Conservation (phyloP, 1,140 invertebrate genomes). For the Aphidius gifuensis region DNA sequence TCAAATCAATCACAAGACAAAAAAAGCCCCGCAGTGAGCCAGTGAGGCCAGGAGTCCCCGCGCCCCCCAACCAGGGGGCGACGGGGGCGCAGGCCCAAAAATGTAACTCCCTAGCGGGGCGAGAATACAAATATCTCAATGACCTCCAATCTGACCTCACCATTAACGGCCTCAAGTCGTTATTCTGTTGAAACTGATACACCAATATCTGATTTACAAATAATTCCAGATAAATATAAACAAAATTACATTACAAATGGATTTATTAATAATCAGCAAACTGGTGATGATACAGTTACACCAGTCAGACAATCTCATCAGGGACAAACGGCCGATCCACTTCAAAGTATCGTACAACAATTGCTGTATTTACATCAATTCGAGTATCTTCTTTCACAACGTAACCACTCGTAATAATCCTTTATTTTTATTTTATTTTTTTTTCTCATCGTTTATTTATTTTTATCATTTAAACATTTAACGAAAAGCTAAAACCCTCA, state of each 20-base stretch:
- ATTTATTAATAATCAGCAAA: constrained; percentile 36
- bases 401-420: constrained; percentile 39
- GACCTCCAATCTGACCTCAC: constrained; percentile 30
- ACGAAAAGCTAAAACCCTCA: no score
- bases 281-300: constrained; percentile 42
- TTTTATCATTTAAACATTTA: background rate
- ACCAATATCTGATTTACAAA: constrained; percentile 26
- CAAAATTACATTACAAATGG: constrained; percentile 36
- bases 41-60: constrained; percentile 62
- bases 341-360: constrained; percentile 52
- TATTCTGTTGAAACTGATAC: constrained; percentile 32
- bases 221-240: constrained; percentile 22
- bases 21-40: constrained; percentile 76
- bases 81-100: constrained; percentile 57
- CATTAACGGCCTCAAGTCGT: constrained; percentile 33
- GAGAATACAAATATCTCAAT: constrained; percentile 47
- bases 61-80: constrained; percentile 55
- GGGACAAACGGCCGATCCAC: constrained; percentile 40
- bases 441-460: background rate
- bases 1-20: constrained; percentile 70
- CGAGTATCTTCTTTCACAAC: constrained; percentile 47
- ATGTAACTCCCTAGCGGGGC: constrained; percentile 57
- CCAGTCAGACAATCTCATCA: constrained; percentile 36
- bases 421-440: background rate
- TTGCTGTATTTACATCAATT: constrained; percentile 46